phyloP scores from a whole-genome alignment of 2,888 invertebrate genomes.

The Lumbricus terrestris region DNA sequence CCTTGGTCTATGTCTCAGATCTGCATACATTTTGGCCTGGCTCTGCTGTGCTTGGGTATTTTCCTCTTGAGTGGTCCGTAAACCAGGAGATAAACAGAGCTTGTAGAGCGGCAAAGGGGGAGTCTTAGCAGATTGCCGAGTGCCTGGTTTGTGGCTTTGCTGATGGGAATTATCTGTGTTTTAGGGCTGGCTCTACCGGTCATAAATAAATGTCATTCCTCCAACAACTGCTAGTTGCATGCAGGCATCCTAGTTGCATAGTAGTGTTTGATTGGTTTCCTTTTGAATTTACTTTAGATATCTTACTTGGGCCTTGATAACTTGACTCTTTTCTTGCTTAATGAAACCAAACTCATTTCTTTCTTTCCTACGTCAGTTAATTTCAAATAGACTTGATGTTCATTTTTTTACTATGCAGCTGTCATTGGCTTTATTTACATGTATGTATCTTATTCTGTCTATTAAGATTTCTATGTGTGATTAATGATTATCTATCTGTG shows the following conservation, averaged over 20 bases:
- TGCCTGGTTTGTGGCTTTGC: neutral
- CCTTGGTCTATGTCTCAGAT: neutral
- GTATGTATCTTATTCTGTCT: neutral
- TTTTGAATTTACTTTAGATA: no score
- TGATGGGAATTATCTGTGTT: neutral
- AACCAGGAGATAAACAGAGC: neutral
- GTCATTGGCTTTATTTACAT: neutral
- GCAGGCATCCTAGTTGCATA: neutral
- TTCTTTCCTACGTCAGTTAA: no score
- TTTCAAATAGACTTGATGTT: no score
- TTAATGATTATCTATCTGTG: no score
- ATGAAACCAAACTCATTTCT: no score
- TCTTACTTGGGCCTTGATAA: neutral
- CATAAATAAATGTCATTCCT: neutral
- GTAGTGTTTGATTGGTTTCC: neutral
- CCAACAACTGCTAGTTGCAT: neutral
- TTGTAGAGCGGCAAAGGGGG: neutral
- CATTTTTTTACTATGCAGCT: neutral
- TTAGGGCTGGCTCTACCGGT: neutral
- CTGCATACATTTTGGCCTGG: neutral
- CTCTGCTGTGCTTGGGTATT: neutral
- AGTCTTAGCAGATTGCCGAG: neutral
- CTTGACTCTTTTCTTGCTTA: neutral
- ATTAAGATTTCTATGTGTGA: neutral
- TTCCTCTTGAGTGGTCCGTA: neutral